Evolutionary conservation across 2,888 invertebrate species (phyloP), one percentile per base, ranked within the genome.

Genomic region (Spatulosminthurus flaviceps): DNA sequence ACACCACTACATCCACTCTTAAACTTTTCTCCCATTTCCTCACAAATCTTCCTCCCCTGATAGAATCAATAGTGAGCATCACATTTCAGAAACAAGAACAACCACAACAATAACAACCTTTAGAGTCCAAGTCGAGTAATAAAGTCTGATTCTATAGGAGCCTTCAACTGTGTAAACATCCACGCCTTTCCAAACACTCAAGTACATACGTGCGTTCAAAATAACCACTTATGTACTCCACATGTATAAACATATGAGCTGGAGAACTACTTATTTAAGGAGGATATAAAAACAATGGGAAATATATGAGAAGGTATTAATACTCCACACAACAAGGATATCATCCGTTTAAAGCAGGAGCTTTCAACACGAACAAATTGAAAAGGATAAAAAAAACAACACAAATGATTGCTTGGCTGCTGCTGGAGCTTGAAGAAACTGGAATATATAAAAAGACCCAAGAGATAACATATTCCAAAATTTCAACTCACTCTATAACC

Each of bases 311-410:
- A 19, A 19, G 51, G n/a, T 51, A 51, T 51, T 51, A 51, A 51
- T 51, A 51, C 51, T 19, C 51, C 41, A n/a, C n/a, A n/a, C 41
- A 51, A 19, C 19, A 51, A 51, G 51, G 16, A 51, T 51, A 51
- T 51, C 67, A 67, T 22, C 22, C 13, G n/a, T 67, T 67, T 67
- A 7, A n/a, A 26, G 24, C 60, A 60, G 28, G 24, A 51, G 42
- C 71, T 73, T 73, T 73, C 60, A 73, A 26, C 60, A 73, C 60
- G n/a, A 42, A 73, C 73, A 73, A 73, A 60, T 60, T 60, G 73
- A 73, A 73, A 26, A 60, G n/a, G 43, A 42, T 34, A 71, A 60
- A 73, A 71, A 26, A 73, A 51, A 19, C 64, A 29, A 26, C 19
- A 73, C n/a, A 28, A 11, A 22, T 64, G 26, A 64, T 64, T 26